Evolutionary conservation across 1,140 invertebrate species (phyloP).

Genomic region (Trinorchestia longiramus): DNA sequence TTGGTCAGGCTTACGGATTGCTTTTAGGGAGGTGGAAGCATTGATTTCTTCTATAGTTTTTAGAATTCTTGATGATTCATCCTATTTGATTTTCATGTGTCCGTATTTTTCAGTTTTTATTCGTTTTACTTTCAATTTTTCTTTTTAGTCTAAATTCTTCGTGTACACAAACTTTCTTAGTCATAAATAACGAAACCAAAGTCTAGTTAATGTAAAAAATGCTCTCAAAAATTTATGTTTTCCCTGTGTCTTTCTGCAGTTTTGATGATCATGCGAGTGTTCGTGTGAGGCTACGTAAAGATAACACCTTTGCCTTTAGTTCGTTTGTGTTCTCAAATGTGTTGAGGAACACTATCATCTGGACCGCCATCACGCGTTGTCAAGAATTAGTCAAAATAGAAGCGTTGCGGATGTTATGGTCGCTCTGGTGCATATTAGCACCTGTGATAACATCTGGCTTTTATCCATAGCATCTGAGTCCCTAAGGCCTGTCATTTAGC

Average conservation of each 20-base stretch:
- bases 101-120: not conserved
- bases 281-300: not conserved
- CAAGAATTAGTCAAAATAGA: conserved; percentile 2
- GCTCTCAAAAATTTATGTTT: not conserved
- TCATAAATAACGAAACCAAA: not conserved
- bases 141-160: not conserved
- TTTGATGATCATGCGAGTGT: not conserved
- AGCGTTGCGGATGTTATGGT: not conserved
- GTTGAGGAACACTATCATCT: not conserved
- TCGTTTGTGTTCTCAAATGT: not conserved
- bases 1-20: no score
- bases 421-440: conserved; percentile 19
- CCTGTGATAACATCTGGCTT: conserved; percentile 19
- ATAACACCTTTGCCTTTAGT: not conserved
- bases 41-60: no score
- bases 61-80: no score
- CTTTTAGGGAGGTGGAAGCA: no score
- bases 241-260: not conserved
- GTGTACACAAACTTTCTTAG: not conserved
- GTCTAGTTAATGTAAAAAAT: not conserved
- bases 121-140: not conserved
- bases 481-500: conserved; percentile 11
- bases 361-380: not conserved
- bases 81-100: not conserved
- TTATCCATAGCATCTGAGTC: conserved; percentile 5